A percentile compares a stretch with the other conserved stretches of the same genome.
These are phyloP conservation scores for Guaruba guarouba DNA, from an alignment of 2,113 vertebrate species.

Conservation along the genomic window DNA sequence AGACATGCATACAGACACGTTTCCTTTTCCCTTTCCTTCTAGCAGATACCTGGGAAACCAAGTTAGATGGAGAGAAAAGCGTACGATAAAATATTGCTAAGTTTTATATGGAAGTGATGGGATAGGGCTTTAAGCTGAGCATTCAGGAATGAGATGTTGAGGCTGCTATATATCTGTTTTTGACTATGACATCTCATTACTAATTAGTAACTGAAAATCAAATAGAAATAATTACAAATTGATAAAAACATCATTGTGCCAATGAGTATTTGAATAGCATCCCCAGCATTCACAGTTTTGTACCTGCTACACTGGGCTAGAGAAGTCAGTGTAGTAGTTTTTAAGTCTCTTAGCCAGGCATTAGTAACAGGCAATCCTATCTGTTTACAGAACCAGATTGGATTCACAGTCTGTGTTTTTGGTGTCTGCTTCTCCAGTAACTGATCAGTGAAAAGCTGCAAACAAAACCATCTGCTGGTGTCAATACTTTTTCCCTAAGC, in stretches of 20 bases:
- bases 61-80: not conserved
- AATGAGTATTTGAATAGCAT: not conserved
- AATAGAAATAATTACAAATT: not conserved
- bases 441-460: not conserved
- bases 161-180: not conserved
- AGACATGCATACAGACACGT: not conserved
- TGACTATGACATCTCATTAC: not conserved
- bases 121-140: not conserved
- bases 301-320: not conserved
- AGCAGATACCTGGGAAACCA: not conserved
- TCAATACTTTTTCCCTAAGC: slow-evolving; percentile 1
- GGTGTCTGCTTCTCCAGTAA: not conserved
- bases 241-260: not conserved
- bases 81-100: not conserved
- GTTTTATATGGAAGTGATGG: not conserved
- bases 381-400: slow-evolving; percentile 5
- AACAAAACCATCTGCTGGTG: slow-evolving; percentile 47
- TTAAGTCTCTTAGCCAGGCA: not conserved
- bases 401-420: not conserved
- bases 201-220: not conserved
- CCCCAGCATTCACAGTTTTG: not conserved
- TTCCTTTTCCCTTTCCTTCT: not conserved
- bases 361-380: not conserved
- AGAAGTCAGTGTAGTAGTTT: not conserved
- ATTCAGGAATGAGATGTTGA: not conserved